Percentiles rank a stretch among this genome's conserved stretches.
phyloP scores from a whole-genome alignment of 2,888 invertebrate species.

The Eilema depressum region DNA sequence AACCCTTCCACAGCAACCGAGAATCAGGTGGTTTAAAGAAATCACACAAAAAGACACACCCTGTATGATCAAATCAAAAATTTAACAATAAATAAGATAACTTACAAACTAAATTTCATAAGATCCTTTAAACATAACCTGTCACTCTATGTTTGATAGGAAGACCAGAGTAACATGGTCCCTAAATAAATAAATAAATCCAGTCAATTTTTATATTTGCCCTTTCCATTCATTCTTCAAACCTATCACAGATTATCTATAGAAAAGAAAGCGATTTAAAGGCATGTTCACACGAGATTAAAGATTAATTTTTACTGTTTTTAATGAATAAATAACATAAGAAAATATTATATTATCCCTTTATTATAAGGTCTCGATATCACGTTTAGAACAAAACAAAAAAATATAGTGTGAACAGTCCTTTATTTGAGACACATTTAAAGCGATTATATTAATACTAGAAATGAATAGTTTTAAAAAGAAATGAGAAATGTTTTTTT shows the following conservation, averaged over 20 bases:
- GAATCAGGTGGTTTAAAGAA: neutral
- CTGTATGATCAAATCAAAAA: constrained; percentile 21
- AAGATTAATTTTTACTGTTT: neutral
- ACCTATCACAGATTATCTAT: constrained; percentile 61
- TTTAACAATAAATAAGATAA: constrained; percentile 42
- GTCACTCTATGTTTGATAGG: constrained; percentile 27
- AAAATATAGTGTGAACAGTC: constrained; percentile 10
- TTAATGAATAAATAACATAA: neutral
- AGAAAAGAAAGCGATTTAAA: constrained; percentile 28
- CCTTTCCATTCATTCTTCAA: constrained; percentile 34
- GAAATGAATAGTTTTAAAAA: constrained; percentile 13
- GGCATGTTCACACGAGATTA: constrained; percentile 20
- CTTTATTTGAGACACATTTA: constrained; percentile 27
- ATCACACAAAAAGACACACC: neutral
- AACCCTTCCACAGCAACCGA: neutral
- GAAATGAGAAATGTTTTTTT: neutral
- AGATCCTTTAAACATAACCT: constrained; percentile 30
- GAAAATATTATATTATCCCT: neutral
- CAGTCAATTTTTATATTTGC: constrained; percentile 15
- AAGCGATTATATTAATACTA: constrained; percentile 23
- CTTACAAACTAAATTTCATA: constrained; percentile 41
- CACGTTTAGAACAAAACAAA: neutral
- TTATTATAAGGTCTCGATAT: neutral
- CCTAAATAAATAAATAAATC: constrained; percentile 30
- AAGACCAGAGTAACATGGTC: constrained; percentile 34